These are phyloP conservation scores for Neria commutata DNA, from an alignment of 2,888 invertebrate genomes.

Conservation along the genomic window DNA sequence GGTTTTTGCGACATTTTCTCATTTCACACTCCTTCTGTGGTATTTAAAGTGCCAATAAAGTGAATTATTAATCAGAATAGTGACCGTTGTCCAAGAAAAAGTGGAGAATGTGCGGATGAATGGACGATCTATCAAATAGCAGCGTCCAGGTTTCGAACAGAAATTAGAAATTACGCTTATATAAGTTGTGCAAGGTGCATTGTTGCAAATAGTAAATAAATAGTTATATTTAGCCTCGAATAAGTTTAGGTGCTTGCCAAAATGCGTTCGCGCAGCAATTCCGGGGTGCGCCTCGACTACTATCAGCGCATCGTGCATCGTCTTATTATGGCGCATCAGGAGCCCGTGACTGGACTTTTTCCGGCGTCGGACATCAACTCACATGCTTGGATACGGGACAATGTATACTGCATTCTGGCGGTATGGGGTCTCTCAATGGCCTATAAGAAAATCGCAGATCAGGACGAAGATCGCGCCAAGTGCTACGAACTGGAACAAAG, in stretches of 20 bases:
- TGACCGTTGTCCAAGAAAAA: no score
- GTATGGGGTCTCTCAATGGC: conserved; percentile 99
- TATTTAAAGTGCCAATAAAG: no score
- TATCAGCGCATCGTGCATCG: conserved; percentile 94
- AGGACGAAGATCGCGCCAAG: conserved; percentile 97
- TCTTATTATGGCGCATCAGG: conserved; percentile 91
- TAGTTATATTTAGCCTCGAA: neutral
- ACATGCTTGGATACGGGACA: conserved; percentile 99
- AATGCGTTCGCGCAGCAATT: conserved; percentile 88
- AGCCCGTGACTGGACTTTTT: conserved; percentile 96
- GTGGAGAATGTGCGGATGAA: no score
- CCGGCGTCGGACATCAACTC: conserved; percentile 85
- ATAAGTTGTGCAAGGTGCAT: neutral
- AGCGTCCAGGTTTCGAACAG: no score
- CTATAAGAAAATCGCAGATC: conserved; percentile 97
- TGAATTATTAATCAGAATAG: no score
- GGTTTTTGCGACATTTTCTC: no score
- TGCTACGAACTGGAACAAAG: conserved; percentile 97
- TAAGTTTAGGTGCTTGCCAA: neutral
- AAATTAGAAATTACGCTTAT: conserved; percentile 4
- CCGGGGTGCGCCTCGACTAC: conserved; percentile 92
- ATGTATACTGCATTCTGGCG: conserved; percentile 94
- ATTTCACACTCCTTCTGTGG: no score
- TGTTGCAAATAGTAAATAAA: neutral
- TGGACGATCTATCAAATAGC: no score